A percentile compares a stretch with the other conserved stretches of the same genome.
phyloP scores from a whole-genome alignment of 2,888 invertebrate genomes.

The Fragum fragum region DNA sequence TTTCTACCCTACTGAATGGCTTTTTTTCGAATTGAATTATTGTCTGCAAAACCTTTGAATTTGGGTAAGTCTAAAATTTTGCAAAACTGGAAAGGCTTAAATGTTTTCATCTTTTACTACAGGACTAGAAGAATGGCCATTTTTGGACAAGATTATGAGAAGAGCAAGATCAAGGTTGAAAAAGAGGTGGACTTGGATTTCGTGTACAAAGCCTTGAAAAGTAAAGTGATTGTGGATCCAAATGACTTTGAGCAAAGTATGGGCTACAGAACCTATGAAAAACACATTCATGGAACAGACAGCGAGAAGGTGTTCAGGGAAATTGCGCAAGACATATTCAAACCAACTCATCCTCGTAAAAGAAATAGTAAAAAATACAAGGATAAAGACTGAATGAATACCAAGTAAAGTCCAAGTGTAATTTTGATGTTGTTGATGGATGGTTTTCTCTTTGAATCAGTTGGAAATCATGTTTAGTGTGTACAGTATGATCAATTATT shows the following conservation, averaged over 20 bases:
- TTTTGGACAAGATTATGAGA: slow-evolving; percentile 18
- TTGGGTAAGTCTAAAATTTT: too few species aligned
- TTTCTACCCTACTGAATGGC: too few species aligned
- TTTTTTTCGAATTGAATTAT: too few species aligned
- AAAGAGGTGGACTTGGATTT: slow-evolving; percentile 31
- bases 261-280: slow-evolving; percentile 15
- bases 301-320: slow-evolving; percentile 31
- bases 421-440: too few species aligned
- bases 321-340: slow-evolving; percentile 9
- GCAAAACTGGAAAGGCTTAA: too few species aligned
- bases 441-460: too few species aligned
- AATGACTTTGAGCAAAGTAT: slow-evolving; percentile 5
- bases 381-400: neutral
- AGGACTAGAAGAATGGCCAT: slow-evolving; percentile 46
- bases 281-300: slow-evolving; percentile 31
- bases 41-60: too few species aligned
- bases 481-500: too few species aligned
- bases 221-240: slow-evolving; percentile 41
- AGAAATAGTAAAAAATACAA: neutral
- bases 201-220: slow-evolving; percentile 27
- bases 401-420: too few species aligned
- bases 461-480: too few species aligned
- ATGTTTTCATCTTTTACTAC: too few species aligned
- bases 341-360: neutral
- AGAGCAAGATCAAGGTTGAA: neutral